phyloP scores from a whole-genome alignment of 2,113 vertebrate genomes.

The Scomber colias region DNA sequence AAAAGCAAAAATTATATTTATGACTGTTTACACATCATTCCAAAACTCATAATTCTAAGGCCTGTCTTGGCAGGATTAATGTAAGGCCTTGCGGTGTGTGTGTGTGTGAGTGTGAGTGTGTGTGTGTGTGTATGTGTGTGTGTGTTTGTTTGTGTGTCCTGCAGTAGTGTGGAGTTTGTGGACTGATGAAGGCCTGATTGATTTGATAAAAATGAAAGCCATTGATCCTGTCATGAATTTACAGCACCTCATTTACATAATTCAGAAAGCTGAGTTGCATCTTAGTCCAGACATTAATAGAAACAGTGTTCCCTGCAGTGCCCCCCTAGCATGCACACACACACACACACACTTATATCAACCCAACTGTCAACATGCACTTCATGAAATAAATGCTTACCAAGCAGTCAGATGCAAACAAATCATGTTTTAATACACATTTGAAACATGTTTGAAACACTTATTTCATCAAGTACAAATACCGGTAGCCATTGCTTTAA shows the following conservation, averaged over 20 bases:
- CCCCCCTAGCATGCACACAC: neutral
- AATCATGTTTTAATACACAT: slow-evolving; percentile 42
- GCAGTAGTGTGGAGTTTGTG: slow-evolving; percentile 57
- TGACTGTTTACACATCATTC: slow-evolving; percentile 78
- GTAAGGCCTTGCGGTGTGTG: slow-evolving; percentile 55
- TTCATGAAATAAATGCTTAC: slow-evolving; percentile 69
- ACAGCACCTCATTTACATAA: slow-evolving; percentile 83
- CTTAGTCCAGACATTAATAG: slow-evolving; percentile 73
- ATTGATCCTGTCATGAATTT: slow-evolving; percentile 85
- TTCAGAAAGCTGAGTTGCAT: slow-evolving; percentile 82
- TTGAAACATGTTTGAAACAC: slow-evolving; percentile 30
- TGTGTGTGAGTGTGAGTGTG: slow-evolving; percentile 44
- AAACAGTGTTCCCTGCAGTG: slow-evolving; percentile 65
- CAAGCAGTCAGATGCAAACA: slow-evolving; percentile 54
- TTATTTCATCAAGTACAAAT: slow-evolving; percentile 21
- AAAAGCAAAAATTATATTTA: slow-evolving; percentile 79
- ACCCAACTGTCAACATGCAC: slow-evolving; percentile 45
- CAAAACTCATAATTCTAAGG: slow-evolving; percentile 81
- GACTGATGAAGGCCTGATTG: slow-evolving; percentile 79
- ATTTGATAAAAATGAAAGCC: slow-evolving; percentile 84
- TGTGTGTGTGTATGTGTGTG: slow-evolving; percentile 26
- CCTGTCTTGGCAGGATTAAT: slow-evolving; percentile 77
- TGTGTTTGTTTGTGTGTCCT: slow-evolving; percentile 36
- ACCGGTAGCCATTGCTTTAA: neutral
- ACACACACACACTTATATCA: slow-evolving; percentile 16